Base-by-base conservation (phyloP, 1,140 invertebrate species). In the Microplitis demolitor region DNA sequence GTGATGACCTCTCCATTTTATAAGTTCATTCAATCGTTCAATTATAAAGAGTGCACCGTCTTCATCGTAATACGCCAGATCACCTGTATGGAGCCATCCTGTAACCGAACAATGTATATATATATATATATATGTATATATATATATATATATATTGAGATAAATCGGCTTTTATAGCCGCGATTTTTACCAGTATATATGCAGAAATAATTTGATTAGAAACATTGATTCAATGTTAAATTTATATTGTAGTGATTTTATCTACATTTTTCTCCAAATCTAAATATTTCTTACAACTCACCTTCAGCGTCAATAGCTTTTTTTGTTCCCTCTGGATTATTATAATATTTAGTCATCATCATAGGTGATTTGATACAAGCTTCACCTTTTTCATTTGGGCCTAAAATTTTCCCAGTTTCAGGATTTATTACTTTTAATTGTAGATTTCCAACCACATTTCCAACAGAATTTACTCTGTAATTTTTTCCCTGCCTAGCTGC, bases 1-100 rank as follows among this genome's bases (percentile, higher is more conserved):
- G 82, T 90, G 89, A 67, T 85, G 84, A 13, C 89, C 89, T 82
- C 90, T 90, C 64, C 91, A 94, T 82, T 95, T 95, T 68, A 95
- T 92, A 16, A 94, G 85, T 81, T 94, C 92, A 74, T 94, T 95
- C n/a, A 93, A 77, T 54, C 94, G 84, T 77, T 94, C 94, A 1
- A 92, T 89, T 75, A 94, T 89, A 76, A 87, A 93, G 73, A 93
- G 88, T 72, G 86, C 91, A 3, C 88, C 87, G 9, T 92, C 85
- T n/a, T 91, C 85, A 69, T 94, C 91, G 66, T 90, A 90, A 77
- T 90, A 92, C 5, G 90, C 90, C 62, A 94, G 81, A 80, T 95
- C 93, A 5, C 93, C 93, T 14, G 93, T 92, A 74, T 91, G 90
- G 6, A 93, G 83, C 90, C 91, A 95, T 60, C 70, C 70, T 72